Conservation (phyloP, 1,140 invertebrate species). For the Archivesica marissinica region DNA sequence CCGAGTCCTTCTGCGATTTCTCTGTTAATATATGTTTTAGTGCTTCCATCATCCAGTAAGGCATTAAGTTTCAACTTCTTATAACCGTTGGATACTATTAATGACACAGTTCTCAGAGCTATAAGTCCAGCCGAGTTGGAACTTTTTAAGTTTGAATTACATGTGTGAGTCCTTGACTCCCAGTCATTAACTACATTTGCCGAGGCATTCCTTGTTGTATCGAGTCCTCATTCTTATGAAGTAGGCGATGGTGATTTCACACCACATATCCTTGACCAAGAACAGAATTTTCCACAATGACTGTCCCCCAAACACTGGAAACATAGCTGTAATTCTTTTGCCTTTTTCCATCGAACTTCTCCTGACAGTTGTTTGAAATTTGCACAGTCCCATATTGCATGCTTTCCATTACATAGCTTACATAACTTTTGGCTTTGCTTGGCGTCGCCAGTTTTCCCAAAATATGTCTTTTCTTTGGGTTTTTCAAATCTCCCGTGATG, state of each 20-base stretch:
- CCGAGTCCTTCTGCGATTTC: conserved; percentile 22
- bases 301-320: conserved; percentile 1
- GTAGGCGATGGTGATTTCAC: conserved; percentile 14
- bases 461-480: not conserved
- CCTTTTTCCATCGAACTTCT: not conserved
- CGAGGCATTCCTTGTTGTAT: not conserved
- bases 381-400: conserved; percentile 1
- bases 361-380: not conserved
- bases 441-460: not conserved
- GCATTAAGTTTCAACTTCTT: not conserved
- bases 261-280: not conserved
- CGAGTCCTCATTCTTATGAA: not conserved
- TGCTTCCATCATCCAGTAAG: conserved; percentile 31
- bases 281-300: not conserved
- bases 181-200: not conserved
- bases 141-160: not conserved
- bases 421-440: not conserved
- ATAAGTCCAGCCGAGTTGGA: not conserved
- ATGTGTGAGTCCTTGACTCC: not conserved
- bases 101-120: conserved; percentile 22
- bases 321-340: not conserved
- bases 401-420: not conserved
- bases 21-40: conserved; percentile 18
- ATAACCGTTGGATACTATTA: not conserved
- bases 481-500: not conserved